Percentiles rank a stretch among this genome's conserved stretches.
These are phyloP conservation scores for Pipistrellus pygmaeus DNA, from an alignment of 2,797 vertebrate genomes.

Conservation along the genomic window DNA sequence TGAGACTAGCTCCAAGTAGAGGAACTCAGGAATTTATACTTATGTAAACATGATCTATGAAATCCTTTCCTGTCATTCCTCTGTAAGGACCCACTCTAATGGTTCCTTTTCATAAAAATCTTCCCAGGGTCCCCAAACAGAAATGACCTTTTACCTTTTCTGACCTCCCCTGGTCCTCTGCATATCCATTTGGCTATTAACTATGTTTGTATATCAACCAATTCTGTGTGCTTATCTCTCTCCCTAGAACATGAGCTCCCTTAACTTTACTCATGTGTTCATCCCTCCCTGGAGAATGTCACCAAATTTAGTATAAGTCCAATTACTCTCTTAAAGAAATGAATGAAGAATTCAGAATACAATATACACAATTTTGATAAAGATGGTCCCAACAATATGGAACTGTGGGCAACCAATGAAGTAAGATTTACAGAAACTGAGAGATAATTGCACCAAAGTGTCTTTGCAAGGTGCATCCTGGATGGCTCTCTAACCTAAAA, in stretches of 20 bases:
- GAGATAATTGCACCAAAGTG: neutral
- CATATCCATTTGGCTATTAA: neutral
- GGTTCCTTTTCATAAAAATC: slow-evolving; percentile 11
- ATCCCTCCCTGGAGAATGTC: neutral
- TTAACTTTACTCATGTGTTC: slow-evolving; percentile 13
- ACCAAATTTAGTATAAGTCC: neutral
- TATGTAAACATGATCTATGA: neutral
- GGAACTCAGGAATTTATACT: neutral
- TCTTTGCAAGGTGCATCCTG: neutral
- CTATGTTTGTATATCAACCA: neutral
- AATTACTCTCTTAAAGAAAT: neutral
- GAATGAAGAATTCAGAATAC: slow-evolving; percentile 7
- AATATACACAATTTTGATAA: neutral
- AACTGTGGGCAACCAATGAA: neutral
- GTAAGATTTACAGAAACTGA: slow-evolving; percentile 28
- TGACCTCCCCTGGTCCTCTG: neutral
- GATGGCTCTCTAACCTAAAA: neutral
- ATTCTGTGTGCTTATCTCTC: neutral
- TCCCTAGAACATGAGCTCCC: neutral
- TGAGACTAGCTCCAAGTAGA: slow-evolving; percentile 8
- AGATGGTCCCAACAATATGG: neutral
- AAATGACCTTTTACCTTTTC: slow-evolving; percentile 23
- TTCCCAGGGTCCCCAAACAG: neutral
- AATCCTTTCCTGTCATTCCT: neutral
- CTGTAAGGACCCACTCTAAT: neutral